A percentile compares a stretch with the other conserved stretches of the same genome.
Evolutionary conservation across 2,888 invertebrate genomes (phyloP).

Genomic region (Sarcophaga carnaria): DNA sequence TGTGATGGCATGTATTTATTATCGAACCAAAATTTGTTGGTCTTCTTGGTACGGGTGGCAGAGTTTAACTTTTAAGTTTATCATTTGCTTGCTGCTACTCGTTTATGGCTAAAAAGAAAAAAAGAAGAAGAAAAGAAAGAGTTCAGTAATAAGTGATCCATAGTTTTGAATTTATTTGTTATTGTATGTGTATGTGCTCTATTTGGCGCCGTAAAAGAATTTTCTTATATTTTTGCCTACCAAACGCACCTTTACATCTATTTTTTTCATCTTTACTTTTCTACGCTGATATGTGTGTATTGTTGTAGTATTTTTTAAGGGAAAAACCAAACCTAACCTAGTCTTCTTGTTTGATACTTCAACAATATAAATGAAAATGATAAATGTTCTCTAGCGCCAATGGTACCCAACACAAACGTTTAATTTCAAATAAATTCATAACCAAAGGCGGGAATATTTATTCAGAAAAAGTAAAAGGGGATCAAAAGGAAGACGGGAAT

Average conservation of each 20-base stretch:
- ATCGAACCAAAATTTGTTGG: conserved; percentile 55
- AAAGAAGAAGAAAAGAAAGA: conserved; percentile 13
- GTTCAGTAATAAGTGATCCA: conserved; percentile 21
- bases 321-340: conserved; percentile 57
- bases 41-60: conserved; percentile 25
- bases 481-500: too few species aligned
- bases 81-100: conserved; percentile 42
- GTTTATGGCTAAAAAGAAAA: not conserved
- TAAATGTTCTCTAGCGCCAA: conserved; percentile 74
- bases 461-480: not conserved
- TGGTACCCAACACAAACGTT: conserved; percentile 61
- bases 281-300: conserved; percentile 24
- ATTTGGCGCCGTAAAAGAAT: conserved; percentile 73
- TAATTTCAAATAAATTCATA: conserved; percentile 29
- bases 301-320: conserved; percentile 71
- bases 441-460: not conserved
- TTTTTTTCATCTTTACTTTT: conserved; percentile 27
- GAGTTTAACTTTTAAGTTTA: conserved; percentile 65
- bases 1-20: conserved; percentile 55
- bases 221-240: conserved; percentile 70
- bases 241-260: conserved; percentile 70
- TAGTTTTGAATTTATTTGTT: conserved; percentile 14
- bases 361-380: conserved; percentile 78
- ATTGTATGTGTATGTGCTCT: conserved; percentile 53
- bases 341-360: conserved; percentile 48